Conservation (phyloP, 2,113 vertebrate genomes). For the Aythya baeri region DNA sequence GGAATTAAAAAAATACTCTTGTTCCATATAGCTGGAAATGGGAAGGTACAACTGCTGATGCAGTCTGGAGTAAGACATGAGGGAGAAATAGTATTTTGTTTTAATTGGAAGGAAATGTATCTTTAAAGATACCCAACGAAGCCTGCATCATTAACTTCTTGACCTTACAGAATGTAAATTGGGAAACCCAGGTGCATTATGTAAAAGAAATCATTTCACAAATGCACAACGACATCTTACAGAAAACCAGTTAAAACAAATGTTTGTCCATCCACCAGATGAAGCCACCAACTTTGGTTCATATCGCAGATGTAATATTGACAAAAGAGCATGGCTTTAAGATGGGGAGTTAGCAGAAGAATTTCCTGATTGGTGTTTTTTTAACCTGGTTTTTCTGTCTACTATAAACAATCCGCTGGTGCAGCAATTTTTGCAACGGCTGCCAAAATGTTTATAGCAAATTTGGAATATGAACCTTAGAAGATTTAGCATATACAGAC, state of each 20-base stretch:
- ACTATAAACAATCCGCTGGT: constrained; percentile 15
- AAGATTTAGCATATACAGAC: constrained; percentile 42
- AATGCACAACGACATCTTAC: not conserved
- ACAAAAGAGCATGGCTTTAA: constrained; percentile 13
- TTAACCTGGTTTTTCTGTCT: constrained; percentile 59
- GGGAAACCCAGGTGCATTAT: not conserved
- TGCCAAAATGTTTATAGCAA: constrained; percentile 60
- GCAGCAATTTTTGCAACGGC: constrained; percentile 19
- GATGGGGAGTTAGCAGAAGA: constrained; percentile 54
- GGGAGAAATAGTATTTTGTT: not conserved
- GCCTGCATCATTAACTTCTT: not conserved
- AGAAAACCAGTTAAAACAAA: constrained; percentile 20
- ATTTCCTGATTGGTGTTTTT: constrained; percentile 59
- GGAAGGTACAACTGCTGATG: constrained; percentile 28
- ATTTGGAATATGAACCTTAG: constrained; percentile 33
- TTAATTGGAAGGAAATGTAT: not conserved
- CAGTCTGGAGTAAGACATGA: constrained; percentile 33
- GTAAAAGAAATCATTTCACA: constrained; percentile 30
- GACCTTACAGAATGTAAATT: not conserved
- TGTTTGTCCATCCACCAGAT: not conserved
- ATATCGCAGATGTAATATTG: constrained; percentile 24
- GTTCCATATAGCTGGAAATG: not conserved
- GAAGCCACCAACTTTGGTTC: not conserved
- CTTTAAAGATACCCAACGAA: not conserved
- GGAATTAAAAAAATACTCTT: not conserved